Conservation (phyloP, 1,140 invertebrate species). For the Drosophila pachea region DNA sequence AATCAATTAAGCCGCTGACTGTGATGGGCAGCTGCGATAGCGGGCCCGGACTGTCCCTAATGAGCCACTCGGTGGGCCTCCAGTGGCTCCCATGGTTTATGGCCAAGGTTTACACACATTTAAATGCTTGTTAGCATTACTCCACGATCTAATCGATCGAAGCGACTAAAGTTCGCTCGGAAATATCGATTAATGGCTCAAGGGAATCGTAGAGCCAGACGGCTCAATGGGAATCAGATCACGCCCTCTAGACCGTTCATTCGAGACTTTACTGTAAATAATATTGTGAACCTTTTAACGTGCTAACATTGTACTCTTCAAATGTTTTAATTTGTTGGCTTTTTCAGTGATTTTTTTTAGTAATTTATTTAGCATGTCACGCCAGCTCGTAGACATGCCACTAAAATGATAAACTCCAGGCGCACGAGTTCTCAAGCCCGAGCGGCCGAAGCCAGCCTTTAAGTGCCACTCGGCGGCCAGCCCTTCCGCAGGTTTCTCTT, state of each 20-base stretch:
- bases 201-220: no score
- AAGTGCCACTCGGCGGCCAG: constrained; percentile 47
- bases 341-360: background rate
- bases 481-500: constrained; percentile 46
- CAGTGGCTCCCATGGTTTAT: constrained; percentile 31
- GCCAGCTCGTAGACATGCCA: constrained; percentile 62
- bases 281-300: background rate
- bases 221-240: no score
- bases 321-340: background rate
- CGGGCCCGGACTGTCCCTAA: constrained; percentile 28
- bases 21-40: constrained; percentile 34
- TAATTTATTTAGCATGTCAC: constrained; percentile 44
- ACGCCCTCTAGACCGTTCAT: no score
- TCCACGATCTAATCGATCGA: background rate
- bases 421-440: constrained; percentile 27
- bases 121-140: constrained; percentile 2
- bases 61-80: constrained; percentile 43
- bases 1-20: constrained; percentile 60
- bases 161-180: no score
- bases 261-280: background rate
- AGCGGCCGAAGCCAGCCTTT: no score
- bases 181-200: no score
- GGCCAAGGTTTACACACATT: background rate
- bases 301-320: background rate
- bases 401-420: constrained; percentile 60